Evolutionary conservation across 2,797 vertebrate genomes (phyloP).

Genomic region (Pyrocephalus nanus): DNA sequence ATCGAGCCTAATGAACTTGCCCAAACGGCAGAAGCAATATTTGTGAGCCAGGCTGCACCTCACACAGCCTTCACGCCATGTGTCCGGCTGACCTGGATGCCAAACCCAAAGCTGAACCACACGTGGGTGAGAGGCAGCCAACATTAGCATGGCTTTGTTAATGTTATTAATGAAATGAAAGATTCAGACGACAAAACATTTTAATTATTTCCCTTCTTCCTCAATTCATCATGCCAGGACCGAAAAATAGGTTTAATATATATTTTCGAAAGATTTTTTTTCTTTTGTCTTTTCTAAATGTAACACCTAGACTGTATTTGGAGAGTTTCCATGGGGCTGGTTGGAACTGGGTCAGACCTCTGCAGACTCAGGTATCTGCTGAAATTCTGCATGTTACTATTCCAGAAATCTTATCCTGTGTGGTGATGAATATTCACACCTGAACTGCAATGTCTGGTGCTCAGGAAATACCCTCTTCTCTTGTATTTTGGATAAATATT

Average conservation of each 20-base stretch:
- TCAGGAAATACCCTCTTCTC: background rate
- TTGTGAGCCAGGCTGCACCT: background rate
- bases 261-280: accelerated
- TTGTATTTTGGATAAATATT: background rate
- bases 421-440: background rate
- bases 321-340: background rate
- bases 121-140: background rate
- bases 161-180: slow-evolving; percentile 24
- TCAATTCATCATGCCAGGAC: background rate
- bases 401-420: background rate
- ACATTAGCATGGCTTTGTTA: slow-evolving; percentile 1
- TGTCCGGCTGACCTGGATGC: slow-evolving; percentile 12
- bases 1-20: background rate
- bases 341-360: background rate
- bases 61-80: background rate
- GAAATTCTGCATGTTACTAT: background rate
- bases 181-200: background rate
- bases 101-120: background rate
- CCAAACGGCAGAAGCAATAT: background rate
- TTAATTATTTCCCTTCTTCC: slow-evolving; percentile 47
- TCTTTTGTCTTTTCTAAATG: background rate
- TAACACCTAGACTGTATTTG: background rate
- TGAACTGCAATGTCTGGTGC: background rate
- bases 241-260: background rate
- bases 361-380: background rate